phyloP scores from a whole-genome alignment of 2,888 invertebrate genomes.

The Drosophila birchii region DNA sequence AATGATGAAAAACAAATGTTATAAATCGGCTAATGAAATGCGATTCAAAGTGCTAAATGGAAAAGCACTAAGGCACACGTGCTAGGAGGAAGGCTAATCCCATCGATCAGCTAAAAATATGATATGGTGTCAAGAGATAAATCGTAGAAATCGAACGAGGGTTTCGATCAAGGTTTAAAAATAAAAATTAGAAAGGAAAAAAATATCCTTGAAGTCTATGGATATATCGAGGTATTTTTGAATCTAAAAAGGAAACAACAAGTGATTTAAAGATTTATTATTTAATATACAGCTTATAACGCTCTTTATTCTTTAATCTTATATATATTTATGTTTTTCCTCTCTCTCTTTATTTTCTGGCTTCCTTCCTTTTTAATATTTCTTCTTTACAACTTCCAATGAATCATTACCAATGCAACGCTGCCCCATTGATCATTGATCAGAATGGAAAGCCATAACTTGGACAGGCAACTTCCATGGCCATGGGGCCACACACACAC shows the following conservation, averaged over 20 bases:
- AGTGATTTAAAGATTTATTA: neutral
- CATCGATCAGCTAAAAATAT: constrained; percentile 4
- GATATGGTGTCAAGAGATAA: neutral
- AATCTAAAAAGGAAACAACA: no score
- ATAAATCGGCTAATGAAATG: constrained; percentile 34
- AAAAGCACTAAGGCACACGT: constrained; percentile 21
- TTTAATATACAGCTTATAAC: neutral
- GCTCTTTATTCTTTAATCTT: neutral
- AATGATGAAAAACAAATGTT: constrained; percentile 29
- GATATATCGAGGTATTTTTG: neutral
- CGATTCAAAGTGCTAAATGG: constrained; percentile 30
- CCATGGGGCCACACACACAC: constrained; percentile 52
- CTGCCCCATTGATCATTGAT: constrained; percentile 45
- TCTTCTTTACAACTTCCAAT: constrained; percentile 21
- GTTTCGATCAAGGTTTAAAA: neutral
- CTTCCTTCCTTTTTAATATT: neutral
- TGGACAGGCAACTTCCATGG: constrained; percentile 68
- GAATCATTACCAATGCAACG: constrained; percentile 15
- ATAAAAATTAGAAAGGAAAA: neutral
- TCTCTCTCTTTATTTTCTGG: neutral
- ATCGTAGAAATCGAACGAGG: neutral
- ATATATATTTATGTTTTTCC: neutral
- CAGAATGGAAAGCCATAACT: constrained; percentile 46
- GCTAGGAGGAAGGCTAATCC: constrained; percentile 2
- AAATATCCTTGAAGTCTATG: neutral